A percentile compares a stretch with the other conserved stretches of the same genome.
These are phyloP conservation scores for Achlya flavicornis DNA, from an alignment of 2,888 invertebrate species.

Conservation along the genomic window DNA sequence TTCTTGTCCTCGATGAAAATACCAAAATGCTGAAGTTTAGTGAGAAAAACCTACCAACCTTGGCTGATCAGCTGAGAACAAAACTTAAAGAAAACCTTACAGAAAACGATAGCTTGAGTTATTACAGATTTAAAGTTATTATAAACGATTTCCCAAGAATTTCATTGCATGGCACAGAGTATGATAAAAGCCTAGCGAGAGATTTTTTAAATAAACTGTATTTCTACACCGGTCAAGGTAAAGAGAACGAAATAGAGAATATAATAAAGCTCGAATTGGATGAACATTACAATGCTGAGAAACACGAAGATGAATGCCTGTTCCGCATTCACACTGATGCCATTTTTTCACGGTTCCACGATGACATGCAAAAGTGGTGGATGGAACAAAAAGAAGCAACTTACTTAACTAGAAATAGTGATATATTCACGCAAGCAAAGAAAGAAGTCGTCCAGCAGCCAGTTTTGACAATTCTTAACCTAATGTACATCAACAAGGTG, in stretches of 20 bases:
- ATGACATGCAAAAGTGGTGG: slow-evolving; percentile 58
- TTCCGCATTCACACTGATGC: slow-evolving; percentile 50
- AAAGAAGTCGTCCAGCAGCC: slow-evolving; percentile 47
- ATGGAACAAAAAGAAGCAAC: slow-evolving; percentile 35
- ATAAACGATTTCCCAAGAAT: slow-evolving; percentile 43
- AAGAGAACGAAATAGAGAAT: slow-evolving; percentile 43
- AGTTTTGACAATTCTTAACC: slow-evolving; percentile 41
- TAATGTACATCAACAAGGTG: slow-evolving; percentile 43
- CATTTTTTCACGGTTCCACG: slow-evolving; percentile 49
- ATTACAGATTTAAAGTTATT: slow-evolving; percentile 38
- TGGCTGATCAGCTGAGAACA: slow-evolving; percentile 2
- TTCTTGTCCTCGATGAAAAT: slow-evolving; percentile 14
- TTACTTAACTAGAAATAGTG: slow-evolving; percentile 39
- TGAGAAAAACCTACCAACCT: neutral
- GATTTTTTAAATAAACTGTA: slow-evolving; percentile 47
- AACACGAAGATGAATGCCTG: slow-evolving; percentile 33
- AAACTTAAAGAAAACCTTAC: neutral
- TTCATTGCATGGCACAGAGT: slow-evolving; percentile 37
- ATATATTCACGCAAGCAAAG: slow-evolving; percentile 44
- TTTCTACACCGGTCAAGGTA: slow-evolving; percentile 52
- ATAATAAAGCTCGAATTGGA: slow-evolving; percentile 45
- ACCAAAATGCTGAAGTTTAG: slow-evolving; percentile 14
- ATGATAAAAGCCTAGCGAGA: slow-evolving; percentile 38
- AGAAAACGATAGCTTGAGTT: slow-evolving; percentile 23
- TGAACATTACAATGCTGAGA: slow-evolving; percentile 35